These are phyloP conservation scores for Tamandua tetradactyla DNA, from an alignment of 2,797 vertebrate genomes.

Conservation along the genomic window DNA sequence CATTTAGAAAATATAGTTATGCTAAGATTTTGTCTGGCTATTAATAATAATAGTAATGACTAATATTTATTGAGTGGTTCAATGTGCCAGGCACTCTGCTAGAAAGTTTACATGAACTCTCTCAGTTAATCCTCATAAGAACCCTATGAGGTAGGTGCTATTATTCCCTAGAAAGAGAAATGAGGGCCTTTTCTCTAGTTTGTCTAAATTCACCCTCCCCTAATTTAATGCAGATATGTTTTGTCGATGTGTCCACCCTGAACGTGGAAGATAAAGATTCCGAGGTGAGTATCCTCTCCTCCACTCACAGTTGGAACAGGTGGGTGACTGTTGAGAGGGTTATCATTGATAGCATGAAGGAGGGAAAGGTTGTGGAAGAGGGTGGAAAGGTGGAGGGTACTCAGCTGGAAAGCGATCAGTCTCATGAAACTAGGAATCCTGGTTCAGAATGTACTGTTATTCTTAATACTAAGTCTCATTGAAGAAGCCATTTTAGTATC, in stretches of 20 bases:
- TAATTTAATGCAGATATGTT: conserved; percentile 77
- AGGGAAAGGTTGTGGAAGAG: neutral
- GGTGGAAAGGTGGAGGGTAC: neutral
- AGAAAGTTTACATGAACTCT: conserved; percentile 40
- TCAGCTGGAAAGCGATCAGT: neutral
- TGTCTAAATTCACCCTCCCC: conserved; percentile 49
- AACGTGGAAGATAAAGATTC: conserved; percentile 71
- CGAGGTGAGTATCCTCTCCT: conserved; percentile 65
- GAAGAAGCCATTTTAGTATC: conserved; percentile 9
- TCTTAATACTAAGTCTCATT: conserved; percentile 44
- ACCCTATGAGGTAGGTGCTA: conserved; percentile 31
- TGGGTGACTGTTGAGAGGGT: neutral
- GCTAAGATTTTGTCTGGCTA: conserved; percentile 33
- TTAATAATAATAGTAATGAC: neutral
- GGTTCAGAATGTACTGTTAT: conserved; percentile 16
- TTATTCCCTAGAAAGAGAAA: conserved; percentile 24
- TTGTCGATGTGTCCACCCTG: conserved; percentile 77
- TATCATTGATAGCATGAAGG: neutral
- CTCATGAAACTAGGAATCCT: neutral
- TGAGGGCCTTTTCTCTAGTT: neutral
- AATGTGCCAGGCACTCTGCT: conserved; percentile 4
- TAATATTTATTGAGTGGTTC: neutral
- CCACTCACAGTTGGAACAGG: neutral
- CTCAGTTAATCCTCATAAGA: conserved; percentile 15
- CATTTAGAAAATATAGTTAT: neutral